phyloP scores from a whole-genome alignment of 2,113 vertebrate genomes.

The Lathamus discolor region DNA sequence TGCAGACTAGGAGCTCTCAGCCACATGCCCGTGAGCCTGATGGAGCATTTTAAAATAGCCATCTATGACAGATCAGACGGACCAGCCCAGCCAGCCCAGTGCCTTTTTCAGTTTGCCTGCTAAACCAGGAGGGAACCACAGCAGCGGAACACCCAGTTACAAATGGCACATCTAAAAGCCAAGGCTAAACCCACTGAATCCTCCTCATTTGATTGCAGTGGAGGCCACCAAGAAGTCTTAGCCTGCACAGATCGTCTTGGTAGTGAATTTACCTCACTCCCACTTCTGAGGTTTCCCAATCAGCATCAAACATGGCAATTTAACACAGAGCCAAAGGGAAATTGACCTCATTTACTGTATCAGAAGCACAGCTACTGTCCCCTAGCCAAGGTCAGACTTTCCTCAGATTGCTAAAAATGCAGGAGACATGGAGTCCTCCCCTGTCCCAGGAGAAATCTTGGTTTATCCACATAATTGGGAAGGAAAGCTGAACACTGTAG shows the following conservation, averaged over 20 bases:
- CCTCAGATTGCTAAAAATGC: conserved; percentile 1
- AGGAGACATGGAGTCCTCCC: neutral
- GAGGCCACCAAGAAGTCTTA: conserved; percentile 39
- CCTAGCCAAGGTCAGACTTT: conserved; percentile 19
- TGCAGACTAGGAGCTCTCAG: neutral
- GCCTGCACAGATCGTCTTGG: neutral
- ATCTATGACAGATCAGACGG: neutral
- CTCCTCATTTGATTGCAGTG: neutral
- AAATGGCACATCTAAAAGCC: conserved; percentile 4
- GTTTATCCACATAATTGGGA: conserved; percentile 34
- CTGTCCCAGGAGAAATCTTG: neutral
- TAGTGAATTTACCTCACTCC: neutral
- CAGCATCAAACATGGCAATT: neutral
- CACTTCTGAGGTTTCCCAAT: conserved; percentile 36
- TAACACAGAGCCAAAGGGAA: conserved; percentile 16
- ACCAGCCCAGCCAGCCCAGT: neutral
- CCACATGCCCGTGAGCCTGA: neutral
- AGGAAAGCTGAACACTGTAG: neutral
- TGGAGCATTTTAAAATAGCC: neutral
- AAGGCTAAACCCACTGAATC: conserved; percentile 6
- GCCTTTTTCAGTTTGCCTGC: neutral
- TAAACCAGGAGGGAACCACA: neutral
- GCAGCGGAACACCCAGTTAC: conserved; percentile 14
- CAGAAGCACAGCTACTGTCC: neutral
- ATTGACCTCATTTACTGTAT: conserved; percentile 24